These are phyloP conservation scores for Mystacides longicornis DNA, from an alignment of 2,888 invertebrate species.

Conservation along the genomic window DNA sequence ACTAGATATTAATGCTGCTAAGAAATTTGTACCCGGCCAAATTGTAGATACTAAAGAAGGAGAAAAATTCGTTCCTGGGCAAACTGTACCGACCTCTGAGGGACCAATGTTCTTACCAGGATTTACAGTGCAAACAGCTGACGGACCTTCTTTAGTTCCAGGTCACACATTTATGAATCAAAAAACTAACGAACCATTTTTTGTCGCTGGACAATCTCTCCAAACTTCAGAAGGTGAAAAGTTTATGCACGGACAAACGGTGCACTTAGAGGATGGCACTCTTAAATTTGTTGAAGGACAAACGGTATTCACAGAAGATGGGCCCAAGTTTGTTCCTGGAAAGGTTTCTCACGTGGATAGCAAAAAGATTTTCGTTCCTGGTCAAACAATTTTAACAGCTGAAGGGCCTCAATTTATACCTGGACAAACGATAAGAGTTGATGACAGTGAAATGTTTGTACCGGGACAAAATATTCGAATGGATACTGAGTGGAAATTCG, in stretches of 20 bases:
- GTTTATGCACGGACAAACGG: slow-evolving; percentile 59
- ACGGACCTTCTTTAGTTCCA: slow-evolving; percentile 62
- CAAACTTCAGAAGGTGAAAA: slow-evolving; percentile 49
- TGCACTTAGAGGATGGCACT: slow-evolving; percentile 49
- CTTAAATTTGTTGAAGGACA: slow-evolving; percentile 55
- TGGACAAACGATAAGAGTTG: slow-evolving; percentile 53
- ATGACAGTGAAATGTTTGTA: slow-evolving; percentile 48
- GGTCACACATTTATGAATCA: slow-evolving; percentile 60
- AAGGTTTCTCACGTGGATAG: slow-evolving; percentile 43
- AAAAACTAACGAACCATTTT: slow-evolving; percentile 52
- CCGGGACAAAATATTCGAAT: slow-evolving; percentile 55
- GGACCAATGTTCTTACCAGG: slow-evolving; percentile 67
- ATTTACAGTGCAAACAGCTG: slow-evolving; percentile 59
- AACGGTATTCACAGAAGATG: slow-evolving; percentile 50
- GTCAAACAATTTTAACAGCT: slow-evolving; percentile 53
- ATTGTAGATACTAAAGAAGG: slow-evolving; percentile 63
- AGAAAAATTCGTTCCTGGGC: slow-evolving; percentile 66
- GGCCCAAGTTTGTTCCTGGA: slow-evolving; percentile 56
- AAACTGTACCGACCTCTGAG: slow-evolving; percentile 60
- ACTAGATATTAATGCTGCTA: slow-evolving; percentile 58
- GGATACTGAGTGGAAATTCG: slow-evolving; percentile 53
- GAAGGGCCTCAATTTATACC: slow-evolving; percentile 56
- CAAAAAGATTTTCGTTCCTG: slow-evolving; percentile 52
- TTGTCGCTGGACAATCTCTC: slow-evolving; percentile 63
- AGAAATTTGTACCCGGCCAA: slow-evolving; percentile 64